Conservation (phyloP, 2,797 vertebrate species). For the Graptemys geographica region DNA sequence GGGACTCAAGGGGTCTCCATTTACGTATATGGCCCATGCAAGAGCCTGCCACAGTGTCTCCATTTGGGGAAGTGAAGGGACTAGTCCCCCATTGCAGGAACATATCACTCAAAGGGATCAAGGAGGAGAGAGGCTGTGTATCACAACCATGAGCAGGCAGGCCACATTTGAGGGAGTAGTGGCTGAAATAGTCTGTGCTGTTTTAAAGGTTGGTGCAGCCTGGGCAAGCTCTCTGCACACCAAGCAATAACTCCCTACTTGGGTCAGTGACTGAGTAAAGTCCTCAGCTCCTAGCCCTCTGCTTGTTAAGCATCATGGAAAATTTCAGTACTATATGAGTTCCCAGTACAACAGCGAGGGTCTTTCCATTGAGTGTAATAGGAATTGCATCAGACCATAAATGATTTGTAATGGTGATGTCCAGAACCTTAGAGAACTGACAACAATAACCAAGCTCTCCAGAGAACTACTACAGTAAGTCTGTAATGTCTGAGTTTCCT, state of each 20-base stretch:
- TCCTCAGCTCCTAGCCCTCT: rapidly evolving
- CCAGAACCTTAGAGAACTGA: neutral
- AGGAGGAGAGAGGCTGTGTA: neutral
- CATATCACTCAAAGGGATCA: rapidly evolving
- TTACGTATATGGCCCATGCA: neutral
- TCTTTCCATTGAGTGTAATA: neutral
- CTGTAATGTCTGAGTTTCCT: neutral
- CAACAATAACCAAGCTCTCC: neutral
- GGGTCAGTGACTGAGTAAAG: neutral
- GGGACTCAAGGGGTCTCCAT: neutral
- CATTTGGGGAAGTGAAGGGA: neutral
- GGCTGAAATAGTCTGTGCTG: neutral
- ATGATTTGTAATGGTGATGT: neutral
- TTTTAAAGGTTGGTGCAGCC: neutral
- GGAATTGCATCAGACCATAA: neutral
- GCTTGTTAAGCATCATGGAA: rapidly evolving
- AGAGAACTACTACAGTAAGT: neutral
- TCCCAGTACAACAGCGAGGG: neutral
- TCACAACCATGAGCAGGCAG: neutral
- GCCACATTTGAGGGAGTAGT: neutral
- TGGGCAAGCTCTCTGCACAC: rapidly evolving
- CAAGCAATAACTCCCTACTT: rapidly evolving
- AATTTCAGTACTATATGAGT: neutral
- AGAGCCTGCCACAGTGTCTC: neutral
- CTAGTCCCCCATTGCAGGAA: neutral